phyloP scores from a whole-genome alignment of 1,140 invertebrate genomes.

The Cherax quadricarinatus region DNA sequence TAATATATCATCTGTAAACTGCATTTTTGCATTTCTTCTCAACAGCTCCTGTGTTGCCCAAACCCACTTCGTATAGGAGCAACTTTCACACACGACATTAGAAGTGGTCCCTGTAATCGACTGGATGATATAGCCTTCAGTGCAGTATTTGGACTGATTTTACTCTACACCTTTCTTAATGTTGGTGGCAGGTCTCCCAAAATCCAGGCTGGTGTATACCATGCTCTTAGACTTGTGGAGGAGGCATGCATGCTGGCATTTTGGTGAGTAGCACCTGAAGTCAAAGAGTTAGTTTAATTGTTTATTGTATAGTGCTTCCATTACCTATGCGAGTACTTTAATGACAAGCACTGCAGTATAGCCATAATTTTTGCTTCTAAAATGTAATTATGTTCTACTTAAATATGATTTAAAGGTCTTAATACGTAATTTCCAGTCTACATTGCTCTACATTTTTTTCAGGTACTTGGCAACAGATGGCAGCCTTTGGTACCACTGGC shows the following conservation, averaged over 20 bases:
- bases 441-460: neutral
- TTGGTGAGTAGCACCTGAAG: conserved; percentile 14
- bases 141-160: conserved; percentile 44
- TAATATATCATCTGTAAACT: too few relatives aligned
- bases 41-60: conserved; percentile 22
- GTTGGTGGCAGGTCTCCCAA: conserved; percentile 30
- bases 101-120: conserved; percentile 32
- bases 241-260: conserved; percentile 36
- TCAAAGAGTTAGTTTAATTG: neutral
- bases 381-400: too few relatives aligned
- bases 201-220: conserved; percentile 3
- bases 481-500: conserved; percentile 36
- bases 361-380: too few relatives aligned
- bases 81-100: conserved; percentile 19
- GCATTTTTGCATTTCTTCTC: neutral
- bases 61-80: conserved; percentile 10
- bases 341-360: too few relatives aligned
- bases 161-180: conserved; percentile 57
- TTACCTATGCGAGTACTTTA: too few relatives aligned
- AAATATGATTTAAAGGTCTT: too few relatives aligned
- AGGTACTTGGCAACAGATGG: conserved; percentile 36
- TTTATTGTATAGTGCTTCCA: too few relatives aligned
- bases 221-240: conserved; percentile 23
- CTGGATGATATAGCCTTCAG: conserved; percentile 58
- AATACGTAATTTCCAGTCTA: too few relatives aligned